Evolutionary conservation across 2,888 invertebrate genomes (phyloP), one percentile per base, ranked within the genome.

Genomic region (Galerucella nymphaeae): DNA sequence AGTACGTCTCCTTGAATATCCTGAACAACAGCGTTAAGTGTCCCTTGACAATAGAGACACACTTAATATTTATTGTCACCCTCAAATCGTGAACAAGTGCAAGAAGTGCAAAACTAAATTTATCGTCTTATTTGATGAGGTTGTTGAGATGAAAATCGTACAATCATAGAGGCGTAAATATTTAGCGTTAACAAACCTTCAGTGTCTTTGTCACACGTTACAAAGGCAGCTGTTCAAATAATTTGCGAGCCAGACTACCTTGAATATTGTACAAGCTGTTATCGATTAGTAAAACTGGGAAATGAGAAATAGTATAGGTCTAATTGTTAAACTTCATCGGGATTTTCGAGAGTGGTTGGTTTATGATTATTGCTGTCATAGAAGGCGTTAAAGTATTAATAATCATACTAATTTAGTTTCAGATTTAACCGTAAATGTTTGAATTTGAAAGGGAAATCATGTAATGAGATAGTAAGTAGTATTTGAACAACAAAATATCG

Each of bases 201-300:
- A 66, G 42, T 45, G 57, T 42, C 66, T 66, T 66, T 66, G 66
- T 66, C 66, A 58, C 66, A 23, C 57, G 57, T 57, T 41, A 58
- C 58, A 66, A 66, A 66, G 58, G 42, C 66, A 42, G 66, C 57
- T 66, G 57, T 57, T 66, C 66, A 66, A 66, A 66, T 58, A 57
- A 66, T 66, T 66, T 66, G 65, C 65, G 65, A 66, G 45, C n/a
- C 66, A 66, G 57, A 48, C 65, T 66, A 66, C 66, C 66, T 66
- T 66, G 57, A 66, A 66, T 66, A 66, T 66, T 66, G 57, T 14
- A 66, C 20, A 66, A 57, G 42, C 45, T 14, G 18, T 66, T 66
- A 18, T 55, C 66, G 55, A 41, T 20, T 14, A 16, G 42, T 41
- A 66, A 57, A 66, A 57, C 65, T 55, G 65, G 55, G 65, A 65